Evolutionary conservation across 2,113 vertebrate genomes (phyloP), one percentile per base, ranked within the genome.

Genomic region (Xiphophorus maculatus): DNA sequence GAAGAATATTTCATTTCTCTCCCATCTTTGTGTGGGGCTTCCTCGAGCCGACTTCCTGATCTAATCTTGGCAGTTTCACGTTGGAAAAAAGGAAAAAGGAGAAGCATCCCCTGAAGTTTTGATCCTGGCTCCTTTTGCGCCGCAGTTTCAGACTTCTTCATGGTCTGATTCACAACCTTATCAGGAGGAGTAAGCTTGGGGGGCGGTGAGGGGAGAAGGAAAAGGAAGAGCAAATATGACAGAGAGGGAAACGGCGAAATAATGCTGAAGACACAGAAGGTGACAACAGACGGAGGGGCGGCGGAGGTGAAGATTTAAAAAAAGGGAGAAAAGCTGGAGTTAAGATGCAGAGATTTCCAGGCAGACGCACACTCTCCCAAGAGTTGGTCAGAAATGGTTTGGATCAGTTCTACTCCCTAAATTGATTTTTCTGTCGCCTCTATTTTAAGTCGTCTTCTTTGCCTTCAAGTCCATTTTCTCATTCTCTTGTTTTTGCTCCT

Each of bases 111-210:
- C 42, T 1, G 1, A 79, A 74, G 69, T 77, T 80, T 30, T 51
- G 25, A 71, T 70, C 71, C 40, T 1, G 29, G 28, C 8, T 76
- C 67, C 14, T 79, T 74, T 73, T 63, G 51, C 71, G 33, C 40
- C 0, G 30, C 69, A n/a, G 4, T 12, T 22, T 29, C 48, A 66
- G 71, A 48, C 60, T 69, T 69, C 67, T 82, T 78, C 81, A 85
- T 69, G 62, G 78, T 88, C 83, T 76, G 82, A 74, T 79, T 80
- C 81, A 64, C 62, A 71, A 66, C 37, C 69, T 65, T 42, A 73
- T 83, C 82, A 67, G 42, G 4, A 13, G 42, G 32, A 25, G 30
- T 67, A 73, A 70, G 27, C 35, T 73, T 37, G 42, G 28, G 51
- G 30, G 35, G 35, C 10, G 35, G 35, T 10, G 35, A 37, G 10